A percentile compares a stretch with the other conserved stretches of the same genome.
Conservation (phyloP, 2,113 vertebrate species). For the Limnothrissa miodon region DNA sequence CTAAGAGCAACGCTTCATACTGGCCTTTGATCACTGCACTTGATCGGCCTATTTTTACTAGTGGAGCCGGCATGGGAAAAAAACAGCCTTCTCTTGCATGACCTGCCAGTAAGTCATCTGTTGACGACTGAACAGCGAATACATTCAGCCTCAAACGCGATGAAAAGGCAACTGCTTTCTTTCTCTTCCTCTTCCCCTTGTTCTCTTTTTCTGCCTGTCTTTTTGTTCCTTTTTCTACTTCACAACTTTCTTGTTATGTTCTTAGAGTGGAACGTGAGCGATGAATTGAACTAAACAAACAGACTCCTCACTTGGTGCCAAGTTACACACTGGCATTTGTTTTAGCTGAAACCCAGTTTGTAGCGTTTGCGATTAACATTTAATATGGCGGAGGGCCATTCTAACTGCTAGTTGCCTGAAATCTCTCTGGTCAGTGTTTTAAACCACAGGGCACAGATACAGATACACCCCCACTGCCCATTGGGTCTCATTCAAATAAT, state of each 20-base stretch:
- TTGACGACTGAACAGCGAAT: constrained; percentile 39
- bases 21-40: constrained; percentile 66
- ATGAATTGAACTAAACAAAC: constrained; percentile 32
- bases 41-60: constrained; percentile 65
- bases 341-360: constrained; percentile 35
- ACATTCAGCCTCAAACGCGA: constrained; percentile 7
- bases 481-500: constrained; percentile 45
- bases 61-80: constrained; percentile 57
- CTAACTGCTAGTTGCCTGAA: constrained; percentile 27
- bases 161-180: neutral
- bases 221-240: neutral
- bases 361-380: neutral
- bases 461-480: constrained; percentile 12
- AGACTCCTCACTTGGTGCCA: constrained; percentile 45
- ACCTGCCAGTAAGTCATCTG: constrained; percentile 25
- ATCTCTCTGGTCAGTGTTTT: constrained; percentile 47
- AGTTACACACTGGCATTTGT: constrained; percentile 57
- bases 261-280: neutral
- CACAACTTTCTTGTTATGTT: constrained; percentile 35
- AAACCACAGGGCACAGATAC: constrained; percentile 45
- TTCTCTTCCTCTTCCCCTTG: neutral
- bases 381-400: neutral
- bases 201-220: neutral
- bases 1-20: constrained; percentile 56
- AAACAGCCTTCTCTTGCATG: constrained; percentile 52